These are phyloP conservation scores for Antechinus stuartii DNA, from an alignment of 2,113 vertebrate genomes.

Conservation along the genomic window DNA sequence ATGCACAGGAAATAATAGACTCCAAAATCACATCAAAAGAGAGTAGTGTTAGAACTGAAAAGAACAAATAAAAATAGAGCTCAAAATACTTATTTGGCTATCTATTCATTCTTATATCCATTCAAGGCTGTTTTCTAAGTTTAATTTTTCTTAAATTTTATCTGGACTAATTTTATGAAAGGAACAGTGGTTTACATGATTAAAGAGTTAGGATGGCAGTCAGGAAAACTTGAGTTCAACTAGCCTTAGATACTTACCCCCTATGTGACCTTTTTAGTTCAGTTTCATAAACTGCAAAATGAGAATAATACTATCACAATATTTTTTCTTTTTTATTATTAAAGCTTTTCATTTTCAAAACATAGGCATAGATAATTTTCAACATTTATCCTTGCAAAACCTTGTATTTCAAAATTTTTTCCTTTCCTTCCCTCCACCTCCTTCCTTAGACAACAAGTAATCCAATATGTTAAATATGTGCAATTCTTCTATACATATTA, in stretches of 20 bases:
- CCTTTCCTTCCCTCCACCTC: too few species aligned
- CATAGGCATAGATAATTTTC: too few species aligned
- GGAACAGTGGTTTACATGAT: background rate
- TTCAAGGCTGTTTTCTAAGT: constrained; percentile 10
- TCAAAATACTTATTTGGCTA: background rate
- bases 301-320: background rate
- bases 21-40: background rate
- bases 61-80: constrained; percentile 1
- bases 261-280: background rate
- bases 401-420: too few species aligned
- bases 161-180: constrained; percentile 56
- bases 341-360: too few species aligned
- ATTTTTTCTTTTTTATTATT: too few species aligned
- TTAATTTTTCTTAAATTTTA: background rate
- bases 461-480: too few species aligned
- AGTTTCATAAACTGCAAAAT: background rate
- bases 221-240: background rate
- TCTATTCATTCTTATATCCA: background rate
- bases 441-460: too few species aligned
- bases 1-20: background rate
- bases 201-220: background rate
- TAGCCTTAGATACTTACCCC: background rate
- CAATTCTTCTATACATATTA: too few species aligned
- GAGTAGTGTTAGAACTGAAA: background rate
- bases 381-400: too few species aligned